Conservation (phyloP, 2,113 vertebrate genomes). For the Nyctereutes procyonoides region DNA sequence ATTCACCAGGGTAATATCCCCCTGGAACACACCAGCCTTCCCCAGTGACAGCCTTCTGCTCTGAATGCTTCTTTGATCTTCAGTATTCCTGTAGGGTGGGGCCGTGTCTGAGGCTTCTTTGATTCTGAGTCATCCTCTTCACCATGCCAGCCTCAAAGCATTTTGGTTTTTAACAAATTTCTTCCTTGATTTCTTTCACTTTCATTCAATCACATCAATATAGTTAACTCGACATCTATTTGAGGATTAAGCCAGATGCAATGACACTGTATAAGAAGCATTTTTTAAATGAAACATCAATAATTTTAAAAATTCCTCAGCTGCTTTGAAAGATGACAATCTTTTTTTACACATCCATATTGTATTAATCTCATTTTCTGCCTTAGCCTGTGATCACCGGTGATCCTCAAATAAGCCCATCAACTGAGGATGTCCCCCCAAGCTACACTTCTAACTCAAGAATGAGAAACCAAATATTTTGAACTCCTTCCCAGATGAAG, state of each 20-base stretch:
- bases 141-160: slow-evolving; percentile 53
- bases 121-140: slow-evolving; percentile 70
- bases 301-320: slow-evolving; percentile 68
- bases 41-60: not conserved
- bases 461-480: slow-evolving; percentile 32
- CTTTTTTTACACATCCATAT: slow-evolving; percentile 9
- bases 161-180: slow-evolving; percentile 59
- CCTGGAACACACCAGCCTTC: not conserved
- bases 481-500: not conserved
- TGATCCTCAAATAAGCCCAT: slow-evolving; percentile 15
- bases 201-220: slow-evolving; percentile 58
- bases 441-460: slow-evolving; percentile 20
- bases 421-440: slow-evolving; percentile 27
- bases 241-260: slow-evolving; percentile 35
- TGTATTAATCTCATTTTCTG: slow-evolving; percentile 48
- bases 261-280: not conserved
- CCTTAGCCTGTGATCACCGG: slow-evolving; percentile 67
- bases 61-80: slow-evolving; percentile 64
- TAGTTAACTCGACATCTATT: slow-evolving; percentile 57
- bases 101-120: not conserved
- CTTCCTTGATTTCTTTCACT: slow-evolving; percentile 59
- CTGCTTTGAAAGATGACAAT: slow-evolving; percentile 67
- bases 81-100: not conserved
- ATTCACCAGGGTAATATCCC: not conserved
- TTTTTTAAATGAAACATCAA: slow-evolving; percentile 32